Evolutionary conservation across 2,113 vertebrate species (phyloP).

Genomic region (Grallaria varia): DNA sequence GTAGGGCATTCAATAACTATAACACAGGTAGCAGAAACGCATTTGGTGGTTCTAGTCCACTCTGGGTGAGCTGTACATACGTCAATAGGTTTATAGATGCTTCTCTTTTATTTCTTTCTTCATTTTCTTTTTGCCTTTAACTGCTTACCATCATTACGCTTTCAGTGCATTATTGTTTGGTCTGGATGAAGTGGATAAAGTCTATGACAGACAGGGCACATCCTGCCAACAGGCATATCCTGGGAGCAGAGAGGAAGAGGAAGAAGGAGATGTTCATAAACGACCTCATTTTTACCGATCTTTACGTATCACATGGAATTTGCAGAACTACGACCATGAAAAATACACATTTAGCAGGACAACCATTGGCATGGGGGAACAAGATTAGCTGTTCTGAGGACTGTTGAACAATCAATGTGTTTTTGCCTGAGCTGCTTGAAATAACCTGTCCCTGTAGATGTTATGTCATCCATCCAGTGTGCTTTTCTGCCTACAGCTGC

Average conservation of each 20-base stretch:
- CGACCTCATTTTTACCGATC: background rate
- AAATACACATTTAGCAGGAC: background rate
- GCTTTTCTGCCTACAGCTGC: background rate
- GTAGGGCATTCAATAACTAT: background rate
- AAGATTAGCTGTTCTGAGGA: background rate
- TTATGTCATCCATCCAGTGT: background rate
- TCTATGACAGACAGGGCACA: background rate
- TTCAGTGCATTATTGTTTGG: background rate
- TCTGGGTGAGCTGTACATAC: background rate
- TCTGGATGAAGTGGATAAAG: background rate
- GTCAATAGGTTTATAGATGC: background rate
- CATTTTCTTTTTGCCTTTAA: background rate
- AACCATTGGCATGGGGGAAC: background rate
- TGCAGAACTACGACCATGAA: fast-evolving
- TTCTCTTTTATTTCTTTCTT: background rate
- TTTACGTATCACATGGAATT: background rate
- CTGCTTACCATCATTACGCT: background rate
- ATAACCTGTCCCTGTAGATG: background rate
- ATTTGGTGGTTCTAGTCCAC: background rate
- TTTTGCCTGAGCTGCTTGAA: background rate
- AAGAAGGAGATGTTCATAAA: background rate
- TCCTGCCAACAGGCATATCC: background rate
- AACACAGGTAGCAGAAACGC: background rate
- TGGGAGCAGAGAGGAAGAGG: background rate
- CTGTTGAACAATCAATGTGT: background rate